These are phyloP conservation scores for Varanus salvator DNA, from an alignment of 2,113 vertebrate genomes.

Conservation along the genomic window DNA sequence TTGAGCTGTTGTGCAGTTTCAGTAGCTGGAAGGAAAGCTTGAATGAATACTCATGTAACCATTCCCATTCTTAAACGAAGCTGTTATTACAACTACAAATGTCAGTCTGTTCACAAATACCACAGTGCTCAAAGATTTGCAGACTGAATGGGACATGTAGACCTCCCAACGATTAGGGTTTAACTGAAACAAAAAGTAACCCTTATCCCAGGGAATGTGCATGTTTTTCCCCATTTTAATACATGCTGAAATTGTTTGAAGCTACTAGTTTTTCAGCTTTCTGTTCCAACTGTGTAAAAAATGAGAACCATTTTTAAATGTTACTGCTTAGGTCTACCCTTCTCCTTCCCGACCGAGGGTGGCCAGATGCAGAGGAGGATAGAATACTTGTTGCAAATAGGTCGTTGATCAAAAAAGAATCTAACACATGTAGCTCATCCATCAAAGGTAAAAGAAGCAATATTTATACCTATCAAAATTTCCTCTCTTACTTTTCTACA, in stretches of 20 bases:
- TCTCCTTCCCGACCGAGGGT: no score
- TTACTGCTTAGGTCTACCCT: not conserved
- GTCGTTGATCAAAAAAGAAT: not conserved
- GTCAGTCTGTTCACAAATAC: not conserved
- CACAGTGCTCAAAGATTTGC: not conserved
- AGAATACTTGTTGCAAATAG: not conserved
- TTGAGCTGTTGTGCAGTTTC: slow-evolving; percentile 97
- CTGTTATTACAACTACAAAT: not conserved
- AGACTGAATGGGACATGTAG: not conserved
- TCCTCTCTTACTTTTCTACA: not conserved
- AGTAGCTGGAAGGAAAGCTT: slow-evolving; percentile 80
- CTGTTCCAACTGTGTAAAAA: no score
- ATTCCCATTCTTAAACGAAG: not conserved
- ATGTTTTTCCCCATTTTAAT: not conserved
- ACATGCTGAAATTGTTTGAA: not conserved
- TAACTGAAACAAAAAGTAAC: not conserved
- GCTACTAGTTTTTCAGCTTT: not conserved
- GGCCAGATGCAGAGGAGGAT: not conserved
- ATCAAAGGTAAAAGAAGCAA: not conserved
- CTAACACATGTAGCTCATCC: not conserved
- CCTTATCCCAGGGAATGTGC: not conserved
- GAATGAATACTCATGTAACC: slow-evolving; percentile 45
- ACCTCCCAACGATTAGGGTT: not conserved
- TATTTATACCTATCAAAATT: not conserved
- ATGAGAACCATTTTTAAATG: not conserved